Evolutionary conservation across 2,888 invertebrate genomes (phyloP), one percentile per base, ranked within the genome.

Genomic region (Ophion ventricosus): DNA sequence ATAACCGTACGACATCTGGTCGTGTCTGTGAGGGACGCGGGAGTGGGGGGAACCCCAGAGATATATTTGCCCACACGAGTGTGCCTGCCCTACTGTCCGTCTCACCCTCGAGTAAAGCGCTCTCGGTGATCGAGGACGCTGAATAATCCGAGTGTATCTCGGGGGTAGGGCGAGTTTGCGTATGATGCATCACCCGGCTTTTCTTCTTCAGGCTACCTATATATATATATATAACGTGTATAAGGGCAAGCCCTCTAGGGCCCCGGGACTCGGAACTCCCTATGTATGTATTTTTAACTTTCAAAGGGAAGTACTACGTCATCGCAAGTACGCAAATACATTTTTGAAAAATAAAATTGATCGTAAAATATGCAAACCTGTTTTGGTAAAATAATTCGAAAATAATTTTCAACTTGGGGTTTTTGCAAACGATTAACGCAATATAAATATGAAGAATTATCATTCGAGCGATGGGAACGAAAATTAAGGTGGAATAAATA

Each of bases 1-100:
- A 79, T 79, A 79, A 79, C 72, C 72, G 64, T 72, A 56, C 72
- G 77, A 84, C 84, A 84, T 84, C 84, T 84, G 84, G 84, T 43
- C 83, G 43, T 17, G 49, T 63, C 69, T 49, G 43, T 67, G 70
- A 66, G 72, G 43, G 49, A 29, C 43, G 17, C 7, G n/a, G 11
- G 20, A 29, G 64, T 11, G 75, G 29, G 64, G 72, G 72, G 72
- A 56, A 23, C 54, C 54, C 43, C 29, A 26, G 70, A 56, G 63
- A 64, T 54, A 56, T 17, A 49, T 49, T 72, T 35, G 72, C 80
- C 70, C 76, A 43, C 35, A 35, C 17, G 17, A 20, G 49, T 69
- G 35, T 73, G 64, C 20, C 75, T 57, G 57, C 56, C 72, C 40
- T 29, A 59, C 67, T 26, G 29, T 64, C 56, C 43, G 64, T 57